Conservation (phyloP, 2,888 invertebrate species). For the Leptinotarsa tumamoca region DNA sequence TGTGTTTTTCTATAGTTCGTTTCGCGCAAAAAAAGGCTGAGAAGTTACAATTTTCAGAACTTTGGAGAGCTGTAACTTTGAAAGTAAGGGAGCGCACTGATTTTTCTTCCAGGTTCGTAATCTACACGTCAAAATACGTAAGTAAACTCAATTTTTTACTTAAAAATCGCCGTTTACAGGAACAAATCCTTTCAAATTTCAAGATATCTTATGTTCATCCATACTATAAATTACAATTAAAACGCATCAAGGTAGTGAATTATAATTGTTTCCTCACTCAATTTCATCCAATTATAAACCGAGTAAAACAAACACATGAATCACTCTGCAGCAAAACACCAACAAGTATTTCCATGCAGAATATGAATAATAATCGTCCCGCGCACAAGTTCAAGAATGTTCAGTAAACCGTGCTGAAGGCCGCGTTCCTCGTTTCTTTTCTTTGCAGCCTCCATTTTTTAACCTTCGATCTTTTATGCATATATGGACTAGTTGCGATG, state of each 20-base stretch:
- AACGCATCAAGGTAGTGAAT: conserved; percentile 13
- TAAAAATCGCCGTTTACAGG: not conserved
- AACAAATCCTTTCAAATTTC: not conserved
- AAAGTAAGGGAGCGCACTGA: no score
- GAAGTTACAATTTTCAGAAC: no score
- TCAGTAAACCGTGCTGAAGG: conserved; percentile 52
- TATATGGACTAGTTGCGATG: conserved; percentile 48
- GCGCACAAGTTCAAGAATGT: conserved; percentile 53
- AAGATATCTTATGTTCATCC: not conserved
- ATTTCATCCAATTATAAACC: conserved; percentile 19
- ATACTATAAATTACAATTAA: conserved; percentile 9
- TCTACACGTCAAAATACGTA: no score
- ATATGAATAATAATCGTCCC: conserved; percentile 47
- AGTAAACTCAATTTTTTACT: not conserved
- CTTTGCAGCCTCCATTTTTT: conserved; percentile 33
- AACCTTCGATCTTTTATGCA: conserved; percentile 32
- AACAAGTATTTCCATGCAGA: conserved; percentile 27
- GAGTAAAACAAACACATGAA: conserved; percentile 28
- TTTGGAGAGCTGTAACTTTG: no score
- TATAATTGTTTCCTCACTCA: conserved; percentile 24
- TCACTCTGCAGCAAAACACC: conserved; percentile 26
- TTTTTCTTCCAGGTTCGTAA: no score
- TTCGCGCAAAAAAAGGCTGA: no score
- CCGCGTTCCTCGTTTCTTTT: conserved; percentile 49
- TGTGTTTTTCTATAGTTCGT: no score